Evolutionary conservation across 2,113 vertebrate genomes (phyloP).

Genomic region (Austrofundulus limnaeus): DNA sequence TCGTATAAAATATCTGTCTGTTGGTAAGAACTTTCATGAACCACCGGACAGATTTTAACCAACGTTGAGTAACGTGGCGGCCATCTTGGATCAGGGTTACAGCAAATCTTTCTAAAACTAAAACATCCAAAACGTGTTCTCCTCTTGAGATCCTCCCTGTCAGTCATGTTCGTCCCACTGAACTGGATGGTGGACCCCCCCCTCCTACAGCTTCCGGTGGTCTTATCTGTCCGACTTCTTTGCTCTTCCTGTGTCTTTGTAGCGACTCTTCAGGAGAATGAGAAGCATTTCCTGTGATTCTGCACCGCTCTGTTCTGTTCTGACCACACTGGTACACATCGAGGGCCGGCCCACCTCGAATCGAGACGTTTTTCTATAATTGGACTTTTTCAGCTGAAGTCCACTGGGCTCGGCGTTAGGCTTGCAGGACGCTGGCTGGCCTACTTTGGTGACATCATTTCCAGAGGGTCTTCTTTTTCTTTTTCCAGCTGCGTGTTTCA

Average conservation of each 20-base stretch:
- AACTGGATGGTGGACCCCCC: too few species aligned
- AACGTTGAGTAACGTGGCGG: too few species aligned
- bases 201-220: conserved; percentile 18
- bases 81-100: too few species aligned
- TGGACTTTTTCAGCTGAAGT: conserved; percentile 33
- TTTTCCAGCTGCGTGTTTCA: conserved; percentile 6
- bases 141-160: too few species aligned
- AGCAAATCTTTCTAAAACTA: too few species aligned
- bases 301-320: conserved; percentile 18
- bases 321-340: conserved; percentile 46
- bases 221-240: conserved; percentile 42
- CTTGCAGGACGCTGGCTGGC: conserved; percentile 52
- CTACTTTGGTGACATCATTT: conserved; percentile 48
- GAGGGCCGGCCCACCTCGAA: conserved; percentile 15
- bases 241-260: conserved; percentile 56
- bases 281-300: conserved; percentile 79
- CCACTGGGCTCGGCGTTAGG: conserved; percentile 13
- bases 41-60: too few species aligned
- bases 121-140: too few species aligned
- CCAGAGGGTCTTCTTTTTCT: conserved; percentile 21
- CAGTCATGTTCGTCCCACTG: conserved; percentile 36
- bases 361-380: conserved; percentile 44
- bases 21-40: too few species aligned
- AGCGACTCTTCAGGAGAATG: conserved; percentile 19
- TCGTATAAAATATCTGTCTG: too few species aligned